Percentiles rank a stretch among this genome's conserved stretches.
Conservation (phyloP, 2,797 vertebrate genomes). For the Siniperca undulata region DNA sequence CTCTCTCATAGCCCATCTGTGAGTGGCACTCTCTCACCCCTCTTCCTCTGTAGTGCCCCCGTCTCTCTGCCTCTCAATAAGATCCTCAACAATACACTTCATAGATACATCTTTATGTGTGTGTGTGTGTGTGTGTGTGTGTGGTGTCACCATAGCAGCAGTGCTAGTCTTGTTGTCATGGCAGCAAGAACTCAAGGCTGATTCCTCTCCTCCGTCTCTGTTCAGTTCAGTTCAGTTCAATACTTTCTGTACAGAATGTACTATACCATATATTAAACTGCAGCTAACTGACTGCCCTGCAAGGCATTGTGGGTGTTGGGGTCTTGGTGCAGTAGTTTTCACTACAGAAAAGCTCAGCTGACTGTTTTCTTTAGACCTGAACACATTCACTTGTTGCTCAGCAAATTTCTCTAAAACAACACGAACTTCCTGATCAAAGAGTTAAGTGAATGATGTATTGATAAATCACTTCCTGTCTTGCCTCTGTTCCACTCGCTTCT, state of each 20-base stretch:
- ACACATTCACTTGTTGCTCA: background rate
- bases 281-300: background rate
- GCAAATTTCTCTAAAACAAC: no score
- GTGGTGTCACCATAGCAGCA: conserved; percentile 77
- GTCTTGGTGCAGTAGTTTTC: background rate
- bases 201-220: conserved; percentile 47
- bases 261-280: background rate
- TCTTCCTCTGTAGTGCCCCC: background rate
- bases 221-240: conserved; percentile 12
- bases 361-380: no score
- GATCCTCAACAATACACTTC: conserved; percentile 43
- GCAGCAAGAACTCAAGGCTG: conserved; percentile 82
- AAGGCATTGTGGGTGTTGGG: conserved; percentile 35
- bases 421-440: background rate
- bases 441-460: background rate
- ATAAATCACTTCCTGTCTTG: background rate
- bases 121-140: conserved; percentile 28
- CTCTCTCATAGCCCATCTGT: background rate
- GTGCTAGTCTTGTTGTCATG: conserved; percentile 83
- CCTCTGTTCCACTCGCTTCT: background rate
- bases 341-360: background rate
- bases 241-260: conserved; percentile 18
- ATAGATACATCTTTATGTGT: conserved; percentile 26
- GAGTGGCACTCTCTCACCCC: background rate
- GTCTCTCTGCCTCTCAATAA: conserved; percentile 22